Conservation (phyloP, 2,888 invertebrate genomes). For the Oegoconia quadripuncta region DNA sequence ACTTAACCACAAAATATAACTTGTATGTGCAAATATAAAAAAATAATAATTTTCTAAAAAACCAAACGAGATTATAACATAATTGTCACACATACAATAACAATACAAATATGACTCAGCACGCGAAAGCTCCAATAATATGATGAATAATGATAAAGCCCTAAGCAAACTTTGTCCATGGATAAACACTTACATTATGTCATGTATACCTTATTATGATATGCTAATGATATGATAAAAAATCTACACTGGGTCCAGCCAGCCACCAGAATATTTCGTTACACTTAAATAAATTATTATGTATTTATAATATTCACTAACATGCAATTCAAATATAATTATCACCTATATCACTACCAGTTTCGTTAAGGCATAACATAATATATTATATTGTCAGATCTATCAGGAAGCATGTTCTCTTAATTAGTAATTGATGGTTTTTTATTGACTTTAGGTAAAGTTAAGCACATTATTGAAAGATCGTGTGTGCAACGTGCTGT, state of each 20-base stretch:
- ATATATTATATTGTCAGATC: constrained; percentile 73
- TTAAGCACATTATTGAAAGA: constrained; percentile 20
- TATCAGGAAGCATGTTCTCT: constrained; percentile 76
- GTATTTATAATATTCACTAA: constrained; percentile 47
- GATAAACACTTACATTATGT: constrained; percentile 40
- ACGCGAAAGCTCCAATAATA: not conserved
- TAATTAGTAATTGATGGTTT: constrained; percentile 68
- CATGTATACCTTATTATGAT: constrained; percentile 62
- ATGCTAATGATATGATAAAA: constrained; percentile 78
- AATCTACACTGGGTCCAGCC: constrained; percentile 71
- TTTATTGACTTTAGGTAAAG: constrained; percentile 49
- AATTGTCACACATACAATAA: constrained; percentile 1
- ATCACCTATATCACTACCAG: constrained; percentile 66
- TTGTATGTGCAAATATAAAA: not conserved
- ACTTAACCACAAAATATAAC: no score
- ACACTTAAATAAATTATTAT: constrained; percentile 42
- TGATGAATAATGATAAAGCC: constrained; percentile 14
- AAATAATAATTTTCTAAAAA: not conserved
- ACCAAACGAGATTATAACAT: not conserved
- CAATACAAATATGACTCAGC: not conserved
- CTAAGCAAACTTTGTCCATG: constrained; percentile 34
- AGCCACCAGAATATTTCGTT: constrained; percentile 43
- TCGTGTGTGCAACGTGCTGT: not conserved
- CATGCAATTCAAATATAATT: constrained; percentile 60
- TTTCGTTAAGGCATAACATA: constrained; percentile 73